A percentile compares a stretch with the other conserved stretches of the same genome.
phyloP scores from a whole-genome alignment of 1,140 invertebrate genomes.

The Drosophila tristis region DNA sequence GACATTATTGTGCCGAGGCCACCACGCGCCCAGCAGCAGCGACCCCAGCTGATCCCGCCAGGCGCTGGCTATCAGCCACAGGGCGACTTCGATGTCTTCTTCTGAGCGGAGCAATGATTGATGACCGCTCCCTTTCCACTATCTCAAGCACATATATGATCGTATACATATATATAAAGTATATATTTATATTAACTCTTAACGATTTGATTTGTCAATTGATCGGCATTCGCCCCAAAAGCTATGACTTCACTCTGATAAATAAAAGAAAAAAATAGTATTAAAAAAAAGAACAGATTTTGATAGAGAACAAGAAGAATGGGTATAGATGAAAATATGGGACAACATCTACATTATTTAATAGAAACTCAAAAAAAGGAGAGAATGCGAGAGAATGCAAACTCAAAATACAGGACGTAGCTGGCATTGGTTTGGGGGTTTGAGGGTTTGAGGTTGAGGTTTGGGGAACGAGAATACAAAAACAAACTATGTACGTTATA shows the following conservation, averaged over 20 bases:
- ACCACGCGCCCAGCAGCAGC: slow-evolving; percentile 61
- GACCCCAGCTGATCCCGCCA: slow-evolving; percentile 52
- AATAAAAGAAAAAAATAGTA: slow-evolving; percentile 61
- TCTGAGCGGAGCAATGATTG: slow-evolving; percentile 42
- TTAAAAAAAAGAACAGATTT: slow-evolving; percentile 2
- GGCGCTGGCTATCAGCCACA: slow-evolving; percentile 54
- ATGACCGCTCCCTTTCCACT: slow-evolving; percentile 2
- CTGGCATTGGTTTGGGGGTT: no score
- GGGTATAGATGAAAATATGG: no score
- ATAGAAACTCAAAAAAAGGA: no score
- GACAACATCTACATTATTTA: no score
- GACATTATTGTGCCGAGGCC: slow-evolving; percentile 82
- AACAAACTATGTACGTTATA: no score
- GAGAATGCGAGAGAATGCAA: no score
- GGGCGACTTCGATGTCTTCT: slow-evolving; percentile 82
- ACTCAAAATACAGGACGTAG: no score
- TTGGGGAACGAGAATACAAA: no score
- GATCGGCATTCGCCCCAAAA: slow-evolving; percentile 43
- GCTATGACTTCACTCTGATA: slow-evolving; percentile 33
- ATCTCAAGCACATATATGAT: slow-evolving; percentile 40
- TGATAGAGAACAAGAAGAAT: no score
- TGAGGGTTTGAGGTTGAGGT: no score
- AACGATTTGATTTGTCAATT: slow-evolving; percentile 66
- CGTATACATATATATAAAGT: slow-evolving; percentile 48
- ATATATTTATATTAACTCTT: slow-evolving; percentile 76